Percentiles rank a stretch among this genome's conserved stretches.
phyloP scores from a whole-genome alignment of 2,797 vertebrate genomes.

The Macropodus opercularis region DNA sequence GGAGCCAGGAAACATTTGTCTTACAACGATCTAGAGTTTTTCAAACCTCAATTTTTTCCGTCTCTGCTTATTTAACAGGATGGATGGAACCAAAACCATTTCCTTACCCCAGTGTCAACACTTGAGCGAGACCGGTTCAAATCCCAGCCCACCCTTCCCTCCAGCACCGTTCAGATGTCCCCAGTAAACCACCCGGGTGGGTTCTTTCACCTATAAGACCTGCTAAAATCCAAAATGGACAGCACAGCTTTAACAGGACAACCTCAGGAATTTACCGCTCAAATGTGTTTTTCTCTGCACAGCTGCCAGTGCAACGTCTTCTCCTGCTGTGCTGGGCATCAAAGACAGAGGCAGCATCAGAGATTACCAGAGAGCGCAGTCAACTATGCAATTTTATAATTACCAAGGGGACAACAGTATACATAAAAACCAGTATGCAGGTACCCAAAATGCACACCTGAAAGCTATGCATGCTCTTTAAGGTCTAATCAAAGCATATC shows the following conservation, averaged over 20 bases:
- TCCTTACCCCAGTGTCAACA: conserved; percentile 96
- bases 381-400: conserved; percentile 97
- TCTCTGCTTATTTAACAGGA: conserved; percentile 79
- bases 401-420: conserved; percentile 90
- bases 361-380: conserved; percentile 90
- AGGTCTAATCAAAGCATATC: conserved; percentile 18
- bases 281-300: conserved; percentile 43
- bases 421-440: conserved; percentile 92
- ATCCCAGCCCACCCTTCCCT: conserved; percentile 93
- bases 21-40: neutral
- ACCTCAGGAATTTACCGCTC: conserved; percentile 56
- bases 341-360: conserved; percentile 85
- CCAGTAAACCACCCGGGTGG: conserved; percentile 93
- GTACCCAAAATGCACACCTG: conserved; percentile 74
- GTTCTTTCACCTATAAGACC: conserved; percentile 38
- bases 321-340: conserved; percentile 93
- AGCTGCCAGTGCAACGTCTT: conserved; percentile 96
- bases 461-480: neutral
- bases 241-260: conserved; percentile 33
- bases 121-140: conserved; percentile 95
- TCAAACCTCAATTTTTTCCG: conserved; percentile 1
- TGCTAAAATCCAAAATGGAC: conserved; percentile 36
- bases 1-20: neutral
- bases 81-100: conserved; percentile 99
- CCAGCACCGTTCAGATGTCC: conserved; percentile 92